phyloP scores from a whole-genome alignment of 23 tunicate genomes.

The Phallusia fumigata region DNA sequence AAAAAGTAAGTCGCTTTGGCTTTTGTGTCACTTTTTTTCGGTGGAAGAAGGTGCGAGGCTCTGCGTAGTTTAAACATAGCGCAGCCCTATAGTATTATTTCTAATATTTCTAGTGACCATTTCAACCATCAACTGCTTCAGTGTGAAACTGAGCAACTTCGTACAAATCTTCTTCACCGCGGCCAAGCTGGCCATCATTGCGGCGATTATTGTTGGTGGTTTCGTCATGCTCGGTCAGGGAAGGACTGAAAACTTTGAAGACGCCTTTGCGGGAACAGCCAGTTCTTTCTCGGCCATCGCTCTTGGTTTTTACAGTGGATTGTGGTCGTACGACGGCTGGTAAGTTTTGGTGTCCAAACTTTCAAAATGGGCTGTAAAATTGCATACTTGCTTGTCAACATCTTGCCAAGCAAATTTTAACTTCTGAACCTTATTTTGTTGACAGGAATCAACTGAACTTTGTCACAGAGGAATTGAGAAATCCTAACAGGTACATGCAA shows the following conservation, averaged over 20 bases:
- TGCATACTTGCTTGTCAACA: too few species aligned
- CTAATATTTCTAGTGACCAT: constrained; percentile 56
- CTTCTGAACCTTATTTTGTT: neutral
- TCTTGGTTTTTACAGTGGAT: constrained; percentile 84
- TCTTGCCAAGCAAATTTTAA: too few species aligned
- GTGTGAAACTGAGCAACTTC: constrained; percentile 82
- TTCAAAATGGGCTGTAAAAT: too few species aligned
- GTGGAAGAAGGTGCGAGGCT: too few species aligned
- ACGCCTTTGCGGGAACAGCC: constrained; percentile 80
- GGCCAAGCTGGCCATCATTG: constrained; percentile 77
- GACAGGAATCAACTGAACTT: constrained; percentile 94
- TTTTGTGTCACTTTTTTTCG: too few species aligned
- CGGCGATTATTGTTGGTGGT: constrained; percentile 92
- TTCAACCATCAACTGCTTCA: constrained; percentile 89
- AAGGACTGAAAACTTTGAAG: constrained; percentile 61
- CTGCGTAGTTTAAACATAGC: too few species aligned
- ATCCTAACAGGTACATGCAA: constrained; percentile 63
- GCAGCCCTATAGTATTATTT: neutral
- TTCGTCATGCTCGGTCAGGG: constrained; percentile 86
- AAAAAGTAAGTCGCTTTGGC: too few species aligned
- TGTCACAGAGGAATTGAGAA: constrained; percentile 81
- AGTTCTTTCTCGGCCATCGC: constrained; percentile 76
- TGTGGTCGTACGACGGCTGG: constrained; percentile 98
- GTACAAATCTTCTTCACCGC: constrained; percentile 91
- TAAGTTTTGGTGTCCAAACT: constrained; percentile 14